Percentiles rank a stretch among this genome's conserved stretches.
phyloP scores from a whole-genome alignment of 2,888 invertebrate genomes.

The Dryobotodes eremita region DNA sequence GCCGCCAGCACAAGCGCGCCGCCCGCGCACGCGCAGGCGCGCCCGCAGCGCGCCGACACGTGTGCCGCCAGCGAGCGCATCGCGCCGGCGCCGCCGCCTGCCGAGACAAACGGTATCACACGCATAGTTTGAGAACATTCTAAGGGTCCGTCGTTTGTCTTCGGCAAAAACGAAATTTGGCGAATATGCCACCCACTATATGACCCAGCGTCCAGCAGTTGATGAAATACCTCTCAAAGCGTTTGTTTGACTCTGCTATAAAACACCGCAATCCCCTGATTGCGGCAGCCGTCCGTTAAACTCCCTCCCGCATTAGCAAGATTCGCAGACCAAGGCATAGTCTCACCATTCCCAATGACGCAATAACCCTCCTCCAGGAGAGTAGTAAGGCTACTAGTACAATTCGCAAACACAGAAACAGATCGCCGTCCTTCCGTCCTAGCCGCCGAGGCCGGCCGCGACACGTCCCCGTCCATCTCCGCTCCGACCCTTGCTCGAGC shows the following conservation, averaged over 20 bases:
- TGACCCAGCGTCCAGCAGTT: background rate
- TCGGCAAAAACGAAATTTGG: background rate
- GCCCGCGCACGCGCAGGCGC: constrained; percentile 89
- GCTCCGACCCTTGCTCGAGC: too few relatives aligned
- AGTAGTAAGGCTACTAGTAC: background rate
- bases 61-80: constrained; percentile 42
- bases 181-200: background rate
- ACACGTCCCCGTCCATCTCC: too few relatives aligned
- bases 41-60: constrained; percentile 19
- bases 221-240: background rate
- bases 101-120: background rate
- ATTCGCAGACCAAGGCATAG: background rate
- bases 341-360: background rate
- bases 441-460: too few relatives aligned
- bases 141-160: background rate
- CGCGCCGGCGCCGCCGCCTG: constrained; percentile 39
- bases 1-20: constrained; percentile 93
- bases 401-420: background rate
- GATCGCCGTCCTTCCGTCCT: background rate
- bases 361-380: background rate
- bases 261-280: background rate
- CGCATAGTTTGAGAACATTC: background rate
- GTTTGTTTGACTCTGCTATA: background rate
- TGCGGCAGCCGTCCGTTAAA: too few relatives aligned
- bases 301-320: background rate